Evolutionary conservation across 2,797 vertebrate genomes (phyloP), one percentile per base, ranked within the genome.

Genomic region (Mormyrops attenuatus): DNA sequence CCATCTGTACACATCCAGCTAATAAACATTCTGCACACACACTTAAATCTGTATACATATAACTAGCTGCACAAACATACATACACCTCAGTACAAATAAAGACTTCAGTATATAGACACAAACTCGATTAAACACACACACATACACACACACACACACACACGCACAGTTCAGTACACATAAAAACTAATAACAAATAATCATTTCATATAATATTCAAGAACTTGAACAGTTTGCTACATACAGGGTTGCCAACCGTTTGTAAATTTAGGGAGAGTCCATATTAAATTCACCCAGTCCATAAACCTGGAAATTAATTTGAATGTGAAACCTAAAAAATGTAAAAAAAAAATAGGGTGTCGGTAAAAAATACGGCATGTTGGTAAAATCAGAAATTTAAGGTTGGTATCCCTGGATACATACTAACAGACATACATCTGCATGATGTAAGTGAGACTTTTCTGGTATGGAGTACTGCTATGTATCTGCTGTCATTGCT

Each of bases 1-100:
- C 69, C 69, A 80, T 52, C 73, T 41, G 47, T 53, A 88, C 38
- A 88, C 38, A 77, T 38, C 66, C 38, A 63, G 13, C 38, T 80
- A 41, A 44, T 38, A 85, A 50, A 85, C 11, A 60, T 26, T 52
- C 87, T 84, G 73, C 89, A 89, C 73, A 73, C 85, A 82, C 30
- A 82, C 88, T 38, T 7, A 41, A 26, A 22, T 30, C 6, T 73
- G 34, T 80, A 17, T 80, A 52, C 66, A 88, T 38, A 60, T 20
- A 89, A 8, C 9, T 38, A 63, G 26, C 52, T 50, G n/a, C 34
- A 60, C 50, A 89, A 22, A 80, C 52, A 47, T 50, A 49, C 80
- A 20, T 26, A 66, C 41, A 85, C 13, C 26, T 41, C 17, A 52
- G 13, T 57, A 22, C 34, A 82, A 17, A 50, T 26, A 73, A 30